Evolutionary conservation across 2,888 invertebrate species (phyloP).

Genomic region (Acrobasis repandana): DNA sequence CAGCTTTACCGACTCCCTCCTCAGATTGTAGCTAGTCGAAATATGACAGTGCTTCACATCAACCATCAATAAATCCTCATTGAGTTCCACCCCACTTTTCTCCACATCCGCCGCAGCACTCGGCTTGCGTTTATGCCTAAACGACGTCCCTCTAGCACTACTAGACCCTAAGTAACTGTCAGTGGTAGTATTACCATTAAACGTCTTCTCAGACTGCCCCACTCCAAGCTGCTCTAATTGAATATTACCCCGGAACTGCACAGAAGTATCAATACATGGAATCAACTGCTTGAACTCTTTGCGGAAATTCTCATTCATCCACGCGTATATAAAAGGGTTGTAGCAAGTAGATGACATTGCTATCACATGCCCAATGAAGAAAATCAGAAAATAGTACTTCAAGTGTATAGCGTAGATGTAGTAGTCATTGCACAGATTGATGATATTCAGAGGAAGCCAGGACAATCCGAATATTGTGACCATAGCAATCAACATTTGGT

Average conservation of each 20-base stretch:
- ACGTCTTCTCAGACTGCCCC: conserved; percentile 86
- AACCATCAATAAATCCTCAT: conserved; percentile 69
- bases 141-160: conserved; percentile 78
- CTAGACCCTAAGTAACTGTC: conserved; percentile 84
- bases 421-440: conserved; percentile 94
- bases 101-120: conserved; percentile 85
- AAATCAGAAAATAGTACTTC: conserved; percentile 93
- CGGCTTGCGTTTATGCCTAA: conserved; percentile 80
- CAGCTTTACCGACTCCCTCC: conserved; percentile 74
- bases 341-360: conserved; percentile 99
- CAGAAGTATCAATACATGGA: conserved; percentile 84
- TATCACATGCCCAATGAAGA: conserved; percentile 94
- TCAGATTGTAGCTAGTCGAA: conserved; percentile 74
- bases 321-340: conserved; percentile 98
- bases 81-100: conserved; percentile 76
- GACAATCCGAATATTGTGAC: conserved; percentile 97
- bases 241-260: conserved; percentile 63
- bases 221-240: conserved; percentile 79
- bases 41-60: conserved; percentile 79
- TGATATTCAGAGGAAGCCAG: conserved; percentile 95
- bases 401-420: conserved; percentile 88
- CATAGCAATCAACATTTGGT: conserved; percentile 99
- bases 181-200: conserved; percentile 89
- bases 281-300: conserved; percentile 94
- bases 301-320: conserved; percentile 98